Percentiles rank a stretch among this genome's conserved stretches.
Conservation (phyloP, 2,113 vertebrate genomes). For the Oceanodroma tethys region DNA sequence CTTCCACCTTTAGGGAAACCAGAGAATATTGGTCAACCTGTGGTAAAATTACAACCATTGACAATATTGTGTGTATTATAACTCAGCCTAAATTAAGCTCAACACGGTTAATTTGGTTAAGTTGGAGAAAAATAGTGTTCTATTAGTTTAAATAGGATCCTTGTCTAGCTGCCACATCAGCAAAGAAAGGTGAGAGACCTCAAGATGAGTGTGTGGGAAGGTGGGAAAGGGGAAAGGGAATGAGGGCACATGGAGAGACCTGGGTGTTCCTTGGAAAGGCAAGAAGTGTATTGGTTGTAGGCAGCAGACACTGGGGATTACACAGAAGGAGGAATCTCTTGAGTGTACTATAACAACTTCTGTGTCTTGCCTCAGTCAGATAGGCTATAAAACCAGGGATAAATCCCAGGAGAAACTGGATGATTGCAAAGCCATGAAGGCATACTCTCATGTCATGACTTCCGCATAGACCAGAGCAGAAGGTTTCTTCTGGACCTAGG, state of each 20-base stretch:
- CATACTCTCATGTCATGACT: background rate
- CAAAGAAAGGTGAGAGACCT: background rate
- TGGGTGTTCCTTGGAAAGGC: background rate
- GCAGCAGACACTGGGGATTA: background rate
- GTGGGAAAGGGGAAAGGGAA: background rate
- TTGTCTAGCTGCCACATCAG: background rate
- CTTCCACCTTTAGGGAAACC: background rate
- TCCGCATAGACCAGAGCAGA: background rate
- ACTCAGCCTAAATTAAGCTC: background rate
- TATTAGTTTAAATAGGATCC: background rate
- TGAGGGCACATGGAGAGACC: fast-evolving
- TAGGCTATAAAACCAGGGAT: background rate
- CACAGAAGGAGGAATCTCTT: background rate
- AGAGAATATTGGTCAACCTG: background rate
- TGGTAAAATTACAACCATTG: background rate
- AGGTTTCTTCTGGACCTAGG: background rate
- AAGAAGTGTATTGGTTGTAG: background rate
- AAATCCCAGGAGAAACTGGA: background rate
- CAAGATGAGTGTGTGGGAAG: background rate
- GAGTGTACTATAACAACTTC: background rate
- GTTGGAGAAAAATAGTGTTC: background rate
- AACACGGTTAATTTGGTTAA: background rate
- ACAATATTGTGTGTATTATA: background rate
- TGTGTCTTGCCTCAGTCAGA: background rate
- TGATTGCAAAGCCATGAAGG: background rate